A percentile compares a stretch with the other conserved stretches of the same genome.
Evolutionary conservation across 2,113 vertebrate species (phyloP).

Genomic region (Oophaga pumilio): DNA sequence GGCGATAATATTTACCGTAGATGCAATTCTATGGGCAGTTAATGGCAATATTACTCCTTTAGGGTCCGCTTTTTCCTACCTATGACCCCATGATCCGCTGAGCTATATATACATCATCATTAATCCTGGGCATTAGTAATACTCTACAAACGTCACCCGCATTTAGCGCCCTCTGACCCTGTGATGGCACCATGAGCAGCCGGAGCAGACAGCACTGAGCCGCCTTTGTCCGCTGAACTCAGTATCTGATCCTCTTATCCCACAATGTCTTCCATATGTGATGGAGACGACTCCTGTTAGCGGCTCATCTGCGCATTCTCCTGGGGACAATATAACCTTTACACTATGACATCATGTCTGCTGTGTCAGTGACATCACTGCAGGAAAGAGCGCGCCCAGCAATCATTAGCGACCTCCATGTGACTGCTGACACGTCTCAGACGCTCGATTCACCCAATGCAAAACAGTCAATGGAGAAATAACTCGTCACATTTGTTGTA

Average conservation of each 20-base stretch:
- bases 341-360: conserved; percentile 25
- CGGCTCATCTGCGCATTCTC: conserved; percentile 1
- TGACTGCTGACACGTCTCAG: background rate
- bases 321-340: background rate
- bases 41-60: background rate
- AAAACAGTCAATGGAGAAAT: too few relatives aligned
- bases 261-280: conserved; percentile 49
- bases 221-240: background rate
- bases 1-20: too few relatives aligned
- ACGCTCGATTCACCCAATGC: background rate
- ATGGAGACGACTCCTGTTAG: background rate
- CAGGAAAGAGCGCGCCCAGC: background rate
- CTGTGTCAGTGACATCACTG: conserved; percentile 15
- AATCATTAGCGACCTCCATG: background rate
- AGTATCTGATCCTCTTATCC: conserved; percentile 21
- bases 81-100: background rate
- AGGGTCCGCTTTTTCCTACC: background rate
- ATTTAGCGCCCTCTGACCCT: background rate
- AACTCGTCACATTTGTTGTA: too few relatives aligned
- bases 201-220: conserved; percentile 2
- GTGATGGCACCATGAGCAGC: background rate
- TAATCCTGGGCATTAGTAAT: background rate
- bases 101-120: background rate
- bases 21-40: too few relatives aligned
- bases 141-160: background rate